Conservation (phyloP, 2,113 vertebrate genomes). For the Camarhynchus parvulus region DNA sequence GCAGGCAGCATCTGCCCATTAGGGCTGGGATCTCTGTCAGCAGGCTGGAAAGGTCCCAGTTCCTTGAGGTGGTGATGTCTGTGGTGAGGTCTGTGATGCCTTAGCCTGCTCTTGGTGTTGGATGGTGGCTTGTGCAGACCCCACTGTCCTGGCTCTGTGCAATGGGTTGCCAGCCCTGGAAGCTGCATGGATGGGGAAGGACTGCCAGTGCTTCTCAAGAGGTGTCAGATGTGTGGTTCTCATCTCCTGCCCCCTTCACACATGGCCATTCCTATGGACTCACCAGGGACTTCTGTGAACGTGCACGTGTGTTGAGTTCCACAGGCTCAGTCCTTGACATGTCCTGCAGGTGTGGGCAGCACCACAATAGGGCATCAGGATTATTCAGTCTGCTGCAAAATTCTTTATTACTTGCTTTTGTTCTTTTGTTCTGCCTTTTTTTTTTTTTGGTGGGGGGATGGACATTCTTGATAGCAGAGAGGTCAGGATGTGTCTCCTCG, state of each 20-base stretch:
- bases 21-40: neutral
- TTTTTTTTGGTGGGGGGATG: neutral
- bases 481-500: conserved; percentile 22
- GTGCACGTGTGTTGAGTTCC: neutral
- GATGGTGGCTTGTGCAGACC: neutral
- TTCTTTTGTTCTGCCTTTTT: neutral
- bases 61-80: neutral
- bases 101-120: neutral
- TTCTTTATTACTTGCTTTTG: neutral
- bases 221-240: fast-evolving
- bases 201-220: neutral
- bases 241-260: neutral
- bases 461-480: conserved; percentile 29
- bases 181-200: neutral
- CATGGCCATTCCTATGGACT: neutral
- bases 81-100: neutral
- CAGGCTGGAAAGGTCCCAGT: neutral
- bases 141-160: neutral
- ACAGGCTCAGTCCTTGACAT: neutral
- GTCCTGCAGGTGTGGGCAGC: neutral
- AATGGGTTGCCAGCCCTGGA: neutral
- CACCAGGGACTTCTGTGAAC: fast-evolving
- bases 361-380: neutral
- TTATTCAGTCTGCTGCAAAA: neutral
- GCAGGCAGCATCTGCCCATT: neutral